Percentiles rank a stretch among this genome's conserved stretches.
Evolutionary conservation across 2,797 vertebrate genomes (phyloP).

Genomic region (Microchirus variegatus): DNA sequence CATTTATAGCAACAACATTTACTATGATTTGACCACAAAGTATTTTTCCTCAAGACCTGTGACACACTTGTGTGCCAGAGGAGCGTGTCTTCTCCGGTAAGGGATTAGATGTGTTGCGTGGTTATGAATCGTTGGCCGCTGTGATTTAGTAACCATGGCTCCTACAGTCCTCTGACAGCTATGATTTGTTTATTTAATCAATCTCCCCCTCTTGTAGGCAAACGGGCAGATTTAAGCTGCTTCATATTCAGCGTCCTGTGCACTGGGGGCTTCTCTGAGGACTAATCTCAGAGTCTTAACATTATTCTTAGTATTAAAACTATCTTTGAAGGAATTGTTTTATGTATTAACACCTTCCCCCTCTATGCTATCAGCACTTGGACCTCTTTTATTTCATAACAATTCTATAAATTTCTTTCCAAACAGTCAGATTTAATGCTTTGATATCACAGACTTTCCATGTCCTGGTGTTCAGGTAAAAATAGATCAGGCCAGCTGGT

Average conservation of each 20-base stretch:
- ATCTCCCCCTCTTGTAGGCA: slow-evolving; percentile 52
- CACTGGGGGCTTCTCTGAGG: slow-evolving; percentile 1
- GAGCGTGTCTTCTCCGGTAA: slow-evolving; percentile 41
- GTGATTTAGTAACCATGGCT: slow-evolving; percentile 72
- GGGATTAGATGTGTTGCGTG: slow-evolving; percentile 52
- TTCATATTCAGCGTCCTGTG: slow-evolving; percentile 46
- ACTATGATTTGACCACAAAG: background rate
- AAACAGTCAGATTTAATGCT: slow-evolving; percentile 30
- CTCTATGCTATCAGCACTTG: background rate
- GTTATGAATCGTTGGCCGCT: slow-evolving; percentile 66
- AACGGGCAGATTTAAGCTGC: slow-evolving; percentile 50
- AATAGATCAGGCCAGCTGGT: slow-evolving; percentile 26
- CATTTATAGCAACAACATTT: too few relatives aligned
- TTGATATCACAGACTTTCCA: slow-evolving; percentile 32
- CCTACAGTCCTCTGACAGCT: slow-evolving; percentile 54
- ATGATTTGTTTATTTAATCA: slow-evolving; percentile 71
- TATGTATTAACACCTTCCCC: background rate
- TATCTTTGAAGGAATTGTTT: background rate
- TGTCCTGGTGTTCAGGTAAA: slow-evolving; percentile 25
- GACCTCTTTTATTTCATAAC: too few relatives aligned
- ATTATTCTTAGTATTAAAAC: background rate
- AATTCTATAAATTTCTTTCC: too few relatives aligned
- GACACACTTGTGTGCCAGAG: slow-evolving; percentile 28
- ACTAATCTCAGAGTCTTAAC: background rate
- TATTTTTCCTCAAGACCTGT: slow-evolving; percentile 20